phyloP scores from a whole-genome alignment of 2,888 invertebrate species.

The Allophyes oxyacanthae region DNA sequence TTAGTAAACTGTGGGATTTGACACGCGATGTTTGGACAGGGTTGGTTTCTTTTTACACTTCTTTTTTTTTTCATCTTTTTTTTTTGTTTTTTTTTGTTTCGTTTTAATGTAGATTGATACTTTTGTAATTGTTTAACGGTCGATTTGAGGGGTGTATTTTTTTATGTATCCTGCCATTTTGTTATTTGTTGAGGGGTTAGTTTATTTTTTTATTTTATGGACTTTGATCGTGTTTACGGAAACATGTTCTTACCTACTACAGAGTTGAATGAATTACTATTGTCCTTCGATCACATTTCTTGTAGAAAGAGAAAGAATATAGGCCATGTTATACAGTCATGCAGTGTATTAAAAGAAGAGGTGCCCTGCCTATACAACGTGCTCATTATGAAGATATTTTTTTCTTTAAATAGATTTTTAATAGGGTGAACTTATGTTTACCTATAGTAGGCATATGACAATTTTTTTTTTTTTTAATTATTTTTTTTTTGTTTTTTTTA shows the following conservation, averaged over 20 bases:
- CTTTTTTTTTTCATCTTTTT: slow-evolving; percentile 43
- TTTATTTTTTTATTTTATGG: slow-evolving; percentile 21
- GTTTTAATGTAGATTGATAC: slow-evolving; percentile 70
- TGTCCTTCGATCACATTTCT: no score
- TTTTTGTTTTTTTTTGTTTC: slow-evolving; percentile 52
- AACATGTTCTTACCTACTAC: neutral
- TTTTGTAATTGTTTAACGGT: slow-evolving; percentile 79
- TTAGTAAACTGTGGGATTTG: slow-evolving; percentile 76
- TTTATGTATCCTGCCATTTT: slow-evolving; percentile 49
- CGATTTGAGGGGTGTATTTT: slow-evolving; percentile 68
- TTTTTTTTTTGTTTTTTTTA: no score
- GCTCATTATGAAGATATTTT: no score
- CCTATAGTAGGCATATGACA: no score
- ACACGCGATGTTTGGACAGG: slow-evolving; percentile 80
- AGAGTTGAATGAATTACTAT: slow-evolving; percentile 6
- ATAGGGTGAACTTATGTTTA: no score
- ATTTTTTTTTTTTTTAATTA: no score
- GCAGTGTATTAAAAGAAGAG: no score
- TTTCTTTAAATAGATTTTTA: no score
- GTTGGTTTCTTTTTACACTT: slow-evolving; percentile 59
- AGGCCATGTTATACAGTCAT: no score
- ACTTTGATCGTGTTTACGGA: slow-evolving; percentile 3
- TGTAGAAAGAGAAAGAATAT: no score
- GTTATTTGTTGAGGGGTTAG: slow-evolving; percentile 26
- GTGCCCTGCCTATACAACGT: no score